phyloP scores from a whole-genome alignment of 2,888 invertebrate genomes.

The Willowsia nigromaculata region DNA sequence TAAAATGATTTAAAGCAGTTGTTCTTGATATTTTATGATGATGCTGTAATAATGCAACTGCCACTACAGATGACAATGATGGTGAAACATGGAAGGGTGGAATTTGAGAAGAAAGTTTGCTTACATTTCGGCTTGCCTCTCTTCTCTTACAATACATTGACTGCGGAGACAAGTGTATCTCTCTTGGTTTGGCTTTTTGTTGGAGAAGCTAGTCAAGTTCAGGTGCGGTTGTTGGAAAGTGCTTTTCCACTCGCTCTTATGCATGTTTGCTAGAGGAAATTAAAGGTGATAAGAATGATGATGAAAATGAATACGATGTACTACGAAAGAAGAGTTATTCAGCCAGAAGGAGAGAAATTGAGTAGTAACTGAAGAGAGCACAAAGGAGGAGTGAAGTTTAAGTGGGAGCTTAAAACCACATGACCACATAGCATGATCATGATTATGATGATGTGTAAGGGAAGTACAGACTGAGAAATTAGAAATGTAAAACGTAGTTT shows the following conservation, averaged over 20 bases:
- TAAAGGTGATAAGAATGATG: background rate
- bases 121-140: constrained; percentile 4
- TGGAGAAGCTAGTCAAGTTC: constrained; percentile 59
- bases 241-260: background rate
- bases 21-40: background rate
- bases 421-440: constrained; percentile 56
- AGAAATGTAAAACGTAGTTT: constrained; percentile 2
- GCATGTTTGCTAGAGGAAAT: background rate
- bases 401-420: constrained; percentile 53
- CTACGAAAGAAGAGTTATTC: background rate
- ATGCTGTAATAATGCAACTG: background rate
- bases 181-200: constrained; percentile 24
- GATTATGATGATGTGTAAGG: background rate
- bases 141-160: constrained; percentile 25
- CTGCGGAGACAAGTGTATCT: constrained; percentile 24
- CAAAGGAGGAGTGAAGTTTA: constrained; percentile 28
- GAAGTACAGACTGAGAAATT: background rate
- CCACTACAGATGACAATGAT: background rate
- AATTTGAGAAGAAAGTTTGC: constrained; percentile 38
- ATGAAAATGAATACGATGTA: constrained; percentile 13
- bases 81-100: background rate
- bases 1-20: constrained; percentile 35
- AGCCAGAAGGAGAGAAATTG: background rate
- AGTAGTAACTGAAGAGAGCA: background rate
- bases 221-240: constrained; percentile 57